Base-by-base conservation (phyloP, 2,113 vertebrate genomes). In the Sakesphorus luctuosus region DNA sequence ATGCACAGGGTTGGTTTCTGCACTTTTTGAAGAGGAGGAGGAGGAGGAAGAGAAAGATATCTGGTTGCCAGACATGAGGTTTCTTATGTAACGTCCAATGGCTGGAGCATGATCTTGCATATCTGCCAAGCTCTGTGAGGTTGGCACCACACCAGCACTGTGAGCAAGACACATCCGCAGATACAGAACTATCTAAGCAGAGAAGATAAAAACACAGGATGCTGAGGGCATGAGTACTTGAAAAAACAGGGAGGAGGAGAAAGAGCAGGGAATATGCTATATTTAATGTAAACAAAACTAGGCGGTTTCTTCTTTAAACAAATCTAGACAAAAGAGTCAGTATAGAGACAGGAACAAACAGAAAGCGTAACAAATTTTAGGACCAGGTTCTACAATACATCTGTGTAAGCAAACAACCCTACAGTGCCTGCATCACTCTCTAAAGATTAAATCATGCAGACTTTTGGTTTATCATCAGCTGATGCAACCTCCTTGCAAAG, bases 41-140 rank as follows among this genome's bases (percentile, higher is more conserved):
- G 98, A 97, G 3, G 73, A 80, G 8, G 98, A 96, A 25, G 98
- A 98, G 61, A 93, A 83, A 50, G 97, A 76, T 11, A 81, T 84
- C 50, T 98, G 95, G 65, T 98, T 98, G 69, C 97, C 97, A 56
- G 98, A 98, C 96, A 99, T 97, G 92, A 99, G 97, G 9, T 98
- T 98, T 94, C 98, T 98, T 82, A 99, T 93, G 18, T 99, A 99
- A 87, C 97, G 98, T 17, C 99, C 99, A 36, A 99, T 99, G 76
- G 98, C 98, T 33, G 99, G 99, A 76, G 99, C 98, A 18, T 99
- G 99, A 74, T 99, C 99, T 86, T 99, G 99, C 99, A 99, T 99
- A 94, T 99, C 99, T 36, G 98, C 97, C 96, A 99, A 94, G 89
- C 97, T 99, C 84, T 98, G 98, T 18, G 99, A 99, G 78, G 98